Evolutionary conservation across 2,797 vertebrate genomes (phyloP).

Genomic region (Diceros bicornis): DNA sequence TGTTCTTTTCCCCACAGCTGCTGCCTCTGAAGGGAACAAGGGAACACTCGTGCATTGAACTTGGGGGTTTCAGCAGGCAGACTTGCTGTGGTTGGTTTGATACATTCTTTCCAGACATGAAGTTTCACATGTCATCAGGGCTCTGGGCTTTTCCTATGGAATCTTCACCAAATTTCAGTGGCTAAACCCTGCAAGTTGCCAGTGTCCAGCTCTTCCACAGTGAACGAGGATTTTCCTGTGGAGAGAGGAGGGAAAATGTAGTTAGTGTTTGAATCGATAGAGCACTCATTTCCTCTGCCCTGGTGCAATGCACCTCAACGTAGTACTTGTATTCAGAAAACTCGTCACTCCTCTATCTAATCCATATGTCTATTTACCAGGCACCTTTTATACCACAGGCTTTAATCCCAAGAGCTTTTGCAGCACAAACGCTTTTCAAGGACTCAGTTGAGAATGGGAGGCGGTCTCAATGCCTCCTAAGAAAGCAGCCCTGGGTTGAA

Average conservation of each 20-base stretch:
- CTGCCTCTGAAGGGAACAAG: background rate
- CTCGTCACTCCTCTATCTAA: background rate
- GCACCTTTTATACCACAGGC: background rate
- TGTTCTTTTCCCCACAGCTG: no score
- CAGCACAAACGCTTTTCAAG: background rate
- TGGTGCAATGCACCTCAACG: background rate
- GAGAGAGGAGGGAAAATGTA: background rate
- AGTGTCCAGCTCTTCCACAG: background rate
- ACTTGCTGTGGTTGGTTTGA: background rate
- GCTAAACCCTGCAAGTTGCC: background rate
- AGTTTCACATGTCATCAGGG: background rate
- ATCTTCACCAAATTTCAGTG: background rate
- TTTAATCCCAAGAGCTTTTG: constrained; percentile 31
- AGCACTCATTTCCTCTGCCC: background rate
- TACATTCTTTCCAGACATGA: background rate
- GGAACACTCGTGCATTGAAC: background rate
- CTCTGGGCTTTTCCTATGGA: background rate
- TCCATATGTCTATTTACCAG: background rate
- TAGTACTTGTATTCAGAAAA: background rate
- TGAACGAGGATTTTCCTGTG: background rate
- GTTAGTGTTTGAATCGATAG: background rate
- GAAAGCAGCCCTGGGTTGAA: background rate
- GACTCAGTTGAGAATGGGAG: background rate
- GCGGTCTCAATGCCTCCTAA: background rate
- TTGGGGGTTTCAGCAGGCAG: background rate